Evolutionary conservation across 2,113 vertebrate genomes (phyloP).

Genomic region (Rattus rattus): DNA sequence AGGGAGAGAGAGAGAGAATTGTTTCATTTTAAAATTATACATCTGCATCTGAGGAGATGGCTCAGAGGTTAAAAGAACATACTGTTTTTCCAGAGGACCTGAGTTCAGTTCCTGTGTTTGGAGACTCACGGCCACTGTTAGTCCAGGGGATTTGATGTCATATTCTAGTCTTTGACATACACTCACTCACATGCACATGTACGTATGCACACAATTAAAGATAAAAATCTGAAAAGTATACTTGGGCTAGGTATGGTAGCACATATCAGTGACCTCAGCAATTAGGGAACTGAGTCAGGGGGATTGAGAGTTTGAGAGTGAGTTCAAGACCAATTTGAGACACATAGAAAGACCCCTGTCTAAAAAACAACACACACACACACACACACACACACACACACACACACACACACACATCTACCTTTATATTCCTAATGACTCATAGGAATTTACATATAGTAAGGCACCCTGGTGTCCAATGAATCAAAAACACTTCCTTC

Average conservation of each 20-base stretch:
- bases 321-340: neutral
- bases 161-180: neutral
- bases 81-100: neutral
- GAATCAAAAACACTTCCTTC: constrained; percentile 35
- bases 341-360: neutral
- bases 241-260: neutral
- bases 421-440: neutral
- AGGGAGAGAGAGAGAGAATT: too few species aligned
- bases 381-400: neutral
- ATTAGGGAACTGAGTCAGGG: neutral
- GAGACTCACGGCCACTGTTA: neutral
- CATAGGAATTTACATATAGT: neutral
- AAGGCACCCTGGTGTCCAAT: neutral
- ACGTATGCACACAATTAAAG: neutral
- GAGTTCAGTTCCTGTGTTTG: neutral
- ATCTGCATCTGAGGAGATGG: neutral
- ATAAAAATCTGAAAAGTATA: neutral
- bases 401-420: too few species aligned
- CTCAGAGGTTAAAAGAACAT: neutral
- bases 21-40: neutral
- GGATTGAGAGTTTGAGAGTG: neutral
- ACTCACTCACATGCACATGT: neutral
- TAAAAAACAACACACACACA: neutral
- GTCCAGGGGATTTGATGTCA: neutral
- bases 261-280: neutral